Percentiles rank a stretch among this genome's conserved stretches.
Conservation (phyloP, 2,888 invertebrate species). For the Isotomurus palustris region DNA sequence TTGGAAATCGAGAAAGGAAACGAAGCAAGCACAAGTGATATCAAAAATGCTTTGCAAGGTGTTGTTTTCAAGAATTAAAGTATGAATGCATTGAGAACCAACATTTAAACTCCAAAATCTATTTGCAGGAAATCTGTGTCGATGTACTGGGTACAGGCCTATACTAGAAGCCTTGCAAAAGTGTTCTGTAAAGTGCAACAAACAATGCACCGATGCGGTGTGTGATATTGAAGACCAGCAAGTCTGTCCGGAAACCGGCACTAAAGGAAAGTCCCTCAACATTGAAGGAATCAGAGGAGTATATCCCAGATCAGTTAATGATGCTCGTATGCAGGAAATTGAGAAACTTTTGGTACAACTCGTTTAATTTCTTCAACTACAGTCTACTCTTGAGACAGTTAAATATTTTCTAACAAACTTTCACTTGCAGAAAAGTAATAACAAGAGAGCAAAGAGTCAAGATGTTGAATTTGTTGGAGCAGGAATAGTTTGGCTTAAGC, state of each 20-base stretch:
- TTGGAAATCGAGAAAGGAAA: no score
- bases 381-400: background rate
- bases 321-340: slow-evolving; percentile 10
- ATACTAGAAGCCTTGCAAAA: slow-evolving; percentile 87
- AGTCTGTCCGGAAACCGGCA: background rate
- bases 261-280: background rate
- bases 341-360: slow-evolving; percentile 22
- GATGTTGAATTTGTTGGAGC: slow-evolving; percentile 7
- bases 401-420: no score
- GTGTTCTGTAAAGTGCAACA: slow-evolving; percentile 48
- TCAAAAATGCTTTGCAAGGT: slow-evolving; percentile 78
- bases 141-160: slow-evolving; percentile 91
- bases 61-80: slow-evolving; percentile 48
- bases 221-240: slow-evolving; percentile 23
- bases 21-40: slow-evolving; percentile 65
- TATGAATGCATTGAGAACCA: background rate
- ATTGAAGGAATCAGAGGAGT: slow-evolving; percentile 15
- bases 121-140: slow-evolving; percentile 64
- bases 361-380: background rate
- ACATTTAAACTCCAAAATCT: background rate
- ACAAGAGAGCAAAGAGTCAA: background rate
- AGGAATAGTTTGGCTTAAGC: slow-evolving; percentile 64
- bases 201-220: slow-evolving; percentile 7
- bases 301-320: background rate
- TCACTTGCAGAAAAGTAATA: no score